Conservation (phyloP, 2,888 invertebrate species). For the Mongoloraphidia duomilia region DNA sequence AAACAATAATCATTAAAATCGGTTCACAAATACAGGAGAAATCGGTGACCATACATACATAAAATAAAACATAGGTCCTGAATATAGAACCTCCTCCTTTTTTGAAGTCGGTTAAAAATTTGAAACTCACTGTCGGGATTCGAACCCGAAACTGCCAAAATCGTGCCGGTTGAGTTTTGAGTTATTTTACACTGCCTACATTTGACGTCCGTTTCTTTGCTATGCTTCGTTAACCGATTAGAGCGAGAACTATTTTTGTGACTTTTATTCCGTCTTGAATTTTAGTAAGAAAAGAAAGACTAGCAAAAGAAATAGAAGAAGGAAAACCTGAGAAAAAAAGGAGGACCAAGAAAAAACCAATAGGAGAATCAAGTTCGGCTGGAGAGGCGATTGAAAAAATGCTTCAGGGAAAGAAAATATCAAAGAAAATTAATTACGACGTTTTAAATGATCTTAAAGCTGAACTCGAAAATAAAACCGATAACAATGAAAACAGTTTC, state of each 20-base stretch:
- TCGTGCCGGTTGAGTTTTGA: not conserved
- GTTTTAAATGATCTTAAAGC: constrained; percentile 69
- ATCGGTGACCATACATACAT: too few species aligned
- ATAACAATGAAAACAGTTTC: not conserved
- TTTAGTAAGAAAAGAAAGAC: constrained; percentile 65
- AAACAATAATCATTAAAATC: too few species aligned
- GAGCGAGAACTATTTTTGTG: not conserved
- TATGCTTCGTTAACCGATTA: not conserved
- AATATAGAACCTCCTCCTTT: too few species aligned
- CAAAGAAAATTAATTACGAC: constrained; percentile 95
- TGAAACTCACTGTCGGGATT: too few species aligned
- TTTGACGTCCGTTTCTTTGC: not conserved
- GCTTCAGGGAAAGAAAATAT: constrained; percentile 89
- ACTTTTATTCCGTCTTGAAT: constrained; percentile 11
- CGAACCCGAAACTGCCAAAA: too few species aligned
- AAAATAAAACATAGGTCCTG: too few species aligned
- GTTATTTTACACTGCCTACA: not conserved
- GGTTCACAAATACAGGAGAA: too few species aligned
- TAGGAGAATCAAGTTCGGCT: constrained; percentile 49
- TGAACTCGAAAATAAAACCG: constrained; percentile 24
- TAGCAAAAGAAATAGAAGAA: constrained; percentile 69
- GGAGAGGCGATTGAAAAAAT: constrained; percentile 95
- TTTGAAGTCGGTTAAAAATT: too few species aligned
- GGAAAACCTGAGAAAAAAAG: constrained; percentile 70
- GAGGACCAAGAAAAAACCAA: constrained; percentile 46